These are phyloP conservation scores for Drosophila fulvimacula DNA, from an alignment of 2,888 invertebrate genomes.

Conservation along the genomic window DNA sequence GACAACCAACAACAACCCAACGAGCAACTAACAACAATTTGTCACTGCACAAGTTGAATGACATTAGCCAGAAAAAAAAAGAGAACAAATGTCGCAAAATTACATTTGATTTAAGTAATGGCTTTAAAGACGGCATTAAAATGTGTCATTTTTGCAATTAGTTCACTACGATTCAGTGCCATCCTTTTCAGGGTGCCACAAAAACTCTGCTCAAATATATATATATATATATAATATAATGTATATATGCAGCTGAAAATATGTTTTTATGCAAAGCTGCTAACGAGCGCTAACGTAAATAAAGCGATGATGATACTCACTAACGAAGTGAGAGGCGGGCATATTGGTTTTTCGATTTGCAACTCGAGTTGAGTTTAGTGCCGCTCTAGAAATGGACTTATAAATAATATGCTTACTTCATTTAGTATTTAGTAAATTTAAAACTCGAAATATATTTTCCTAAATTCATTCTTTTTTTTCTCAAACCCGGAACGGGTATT, in stretches of 20 bases:
- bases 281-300: constrained; percentile 29
- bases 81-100: constrained; percentile 25
- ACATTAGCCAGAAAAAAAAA: constrained; percentile 33
- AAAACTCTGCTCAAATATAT: constrained; percentile 7
- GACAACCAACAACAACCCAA: constrained; percentile 28
- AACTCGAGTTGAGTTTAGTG: not conserved
- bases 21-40: constrained; percentile 38
- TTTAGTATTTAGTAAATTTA: not conserved
- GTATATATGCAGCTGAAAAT: constrained; percentile 25
- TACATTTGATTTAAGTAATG: constrained; percentile 21
- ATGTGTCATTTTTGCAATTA: not conserved
- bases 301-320: constrained; percentile 15
- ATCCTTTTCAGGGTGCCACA: constrained; percentile 21
- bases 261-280: constrained; percentile 47
- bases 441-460: not conserved
- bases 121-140: constrained; percentile 3
- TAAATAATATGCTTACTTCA: not conserved
- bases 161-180: constrained; percentile 9
- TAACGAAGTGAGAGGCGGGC: not conserved
- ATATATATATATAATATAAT: too few species aligned
- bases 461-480: not conserved
- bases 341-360: not conserved
- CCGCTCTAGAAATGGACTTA: not conserved
- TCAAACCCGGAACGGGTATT: not conserved
- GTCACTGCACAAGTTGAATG: constrained; percentile 61